phyloP scores from a whole-genome alignment of 1,140 invertebrate genomes.

The Tetramorium simillimum region DNA sequence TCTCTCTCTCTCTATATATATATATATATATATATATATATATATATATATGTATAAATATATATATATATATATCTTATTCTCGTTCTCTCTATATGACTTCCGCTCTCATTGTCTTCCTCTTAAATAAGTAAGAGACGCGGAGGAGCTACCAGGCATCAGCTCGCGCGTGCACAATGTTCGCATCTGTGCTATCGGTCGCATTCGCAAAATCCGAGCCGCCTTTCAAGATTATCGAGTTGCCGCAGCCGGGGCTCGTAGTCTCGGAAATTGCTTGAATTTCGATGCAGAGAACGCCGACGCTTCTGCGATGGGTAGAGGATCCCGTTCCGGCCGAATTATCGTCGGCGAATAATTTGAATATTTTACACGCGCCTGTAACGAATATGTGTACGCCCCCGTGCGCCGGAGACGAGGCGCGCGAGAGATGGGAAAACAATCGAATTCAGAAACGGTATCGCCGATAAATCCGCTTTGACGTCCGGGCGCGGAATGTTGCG shows the following conservation, averaged over 20 bases:
- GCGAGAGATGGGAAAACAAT: constrained; percentile 33
- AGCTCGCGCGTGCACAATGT: too few species aligned
- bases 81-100: background rate
- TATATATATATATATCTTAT: background rate
- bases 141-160: background rate
- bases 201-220: constrained; percentile 34
- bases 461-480: constrained; percentile 48
- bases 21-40: too few species aligned
- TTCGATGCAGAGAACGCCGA: background rate
- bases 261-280: constrained; percentile 44
- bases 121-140: constrained; percentile 37
- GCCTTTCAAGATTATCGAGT: constrained; percentile 36
- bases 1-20: constrained; percentile 29
- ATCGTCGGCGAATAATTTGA: constrained; percentile 41
- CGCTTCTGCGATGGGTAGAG: background rate
- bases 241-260: background rate
- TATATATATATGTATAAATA: too few species aligned
- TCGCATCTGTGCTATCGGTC: constrained; percentile 6
- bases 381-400: background rate
- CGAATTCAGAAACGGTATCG: constrained; percentile 40
- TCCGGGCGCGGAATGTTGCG: constrained; percentile 13
- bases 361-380: constrained; percentile 47
- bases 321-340: background rate
- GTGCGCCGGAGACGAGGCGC: background rate
- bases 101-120: background rate